These are phyloP conservation scores for Drosophila arawakana DNA, from an alignment of 1,140 invertebrate species.

Conservation along the genomic window DNA sequence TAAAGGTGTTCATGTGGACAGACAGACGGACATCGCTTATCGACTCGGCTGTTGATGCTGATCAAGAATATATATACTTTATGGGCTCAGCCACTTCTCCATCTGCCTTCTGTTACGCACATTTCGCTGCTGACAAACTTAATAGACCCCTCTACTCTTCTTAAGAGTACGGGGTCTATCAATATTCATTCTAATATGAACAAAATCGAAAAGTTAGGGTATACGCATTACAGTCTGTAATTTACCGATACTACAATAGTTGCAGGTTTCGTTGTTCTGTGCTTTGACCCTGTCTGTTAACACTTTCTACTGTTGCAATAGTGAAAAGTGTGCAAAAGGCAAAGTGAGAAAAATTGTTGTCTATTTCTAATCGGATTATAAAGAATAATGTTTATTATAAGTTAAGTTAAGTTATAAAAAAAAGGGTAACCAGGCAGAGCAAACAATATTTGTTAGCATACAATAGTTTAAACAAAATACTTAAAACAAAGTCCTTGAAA, in stretches of 20 bases:
- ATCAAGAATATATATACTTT: too few species aligned
- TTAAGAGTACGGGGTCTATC: too few species aligned
- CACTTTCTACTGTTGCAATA: slow-evolving; percentile 45
- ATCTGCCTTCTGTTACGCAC: too few species aligned
- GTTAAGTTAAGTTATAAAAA: slow-evolving; percentile 53
- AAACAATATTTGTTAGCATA: not conserved
- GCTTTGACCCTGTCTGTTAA: slow-evolving; percentile 23
- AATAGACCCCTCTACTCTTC: too few species aligned
- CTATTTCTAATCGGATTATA: slow-evolving; percentile 83
- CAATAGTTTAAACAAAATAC: too few species aligned
- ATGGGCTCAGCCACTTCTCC: too few species aligned
- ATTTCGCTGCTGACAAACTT: too few species aligned
- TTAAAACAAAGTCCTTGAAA: too few species aligned
- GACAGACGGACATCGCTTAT: too few species aligned
- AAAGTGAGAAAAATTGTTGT: slow-evolving; percentile 53
- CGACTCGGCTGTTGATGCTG: too few species aligned
- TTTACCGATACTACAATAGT: not conserved
- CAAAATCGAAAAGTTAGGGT: slow-evolving; percentile 17
- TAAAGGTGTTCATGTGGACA: too few species aligned
- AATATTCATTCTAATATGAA: too few species aligned
- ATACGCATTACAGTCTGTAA: not conserved
- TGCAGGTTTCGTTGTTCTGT: slow-evolving; percentile 17
- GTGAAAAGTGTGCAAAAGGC: slow-evolving; percentile 49
- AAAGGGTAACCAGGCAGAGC: slow-evolving; percentile 45
- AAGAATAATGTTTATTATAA: slow-evolving; percentile 74